Conservation (phyloP, 2,888 invertebrate species). For the Brachyptera putata region DNA sequence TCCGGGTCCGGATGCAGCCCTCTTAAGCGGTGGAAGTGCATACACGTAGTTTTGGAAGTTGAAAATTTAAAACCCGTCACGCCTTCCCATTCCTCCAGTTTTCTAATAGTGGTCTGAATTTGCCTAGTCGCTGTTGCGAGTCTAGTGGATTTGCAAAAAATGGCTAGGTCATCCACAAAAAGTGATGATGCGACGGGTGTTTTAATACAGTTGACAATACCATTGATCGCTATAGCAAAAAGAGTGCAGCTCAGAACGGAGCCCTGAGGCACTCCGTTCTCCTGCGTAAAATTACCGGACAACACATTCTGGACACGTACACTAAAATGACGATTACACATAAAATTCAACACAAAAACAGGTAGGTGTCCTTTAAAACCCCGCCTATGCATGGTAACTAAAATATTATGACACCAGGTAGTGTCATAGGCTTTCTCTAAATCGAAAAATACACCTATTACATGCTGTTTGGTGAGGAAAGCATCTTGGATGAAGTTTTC, state of each 20-base stretch:
- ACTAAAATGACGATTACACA: constrained; percentile 14
- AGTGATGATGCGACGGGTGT: constrained; percentile 12
- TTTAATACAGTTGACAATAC: constrained; percentile 1
- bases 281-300: too few species aligned
- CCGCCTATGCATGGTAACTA: constrained; percentile 23
- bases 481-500: constrained; percentile 33
- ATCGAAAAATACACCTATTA: too few species aligned
- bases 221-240: constrained; percentile 23
- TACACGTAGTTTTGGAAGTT: too few species aligned
- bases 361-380: constrained; percentile 31
- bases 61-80: too few species aligned
- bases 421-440: too few species aligned
- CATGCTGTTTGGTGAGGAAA: constrained; percentile 32
- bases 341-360: constrained; percentile 26
- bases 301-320: constrained; percentile 14
- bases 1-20: too few species aligned
- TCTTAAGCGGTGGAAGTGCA: too few species aligned
- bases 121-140: background rate
- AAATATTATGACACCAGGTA: constrained; percentile 30
- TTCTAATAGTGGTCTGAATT: constrained; percentile 13
- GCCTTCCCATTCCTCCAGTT: constrained; percentile 2
- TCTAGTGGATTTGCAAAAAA: background rate
- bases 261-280: too few species aligned
- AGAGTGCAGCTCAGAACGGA: constrained; percentile 22
- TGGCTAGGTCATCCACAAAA: constrained; percentile 18